Base-by-base conservation (phyloP, 2,113 vertebrate genomes). In the Halichoeres trimaculatus region DNA sequence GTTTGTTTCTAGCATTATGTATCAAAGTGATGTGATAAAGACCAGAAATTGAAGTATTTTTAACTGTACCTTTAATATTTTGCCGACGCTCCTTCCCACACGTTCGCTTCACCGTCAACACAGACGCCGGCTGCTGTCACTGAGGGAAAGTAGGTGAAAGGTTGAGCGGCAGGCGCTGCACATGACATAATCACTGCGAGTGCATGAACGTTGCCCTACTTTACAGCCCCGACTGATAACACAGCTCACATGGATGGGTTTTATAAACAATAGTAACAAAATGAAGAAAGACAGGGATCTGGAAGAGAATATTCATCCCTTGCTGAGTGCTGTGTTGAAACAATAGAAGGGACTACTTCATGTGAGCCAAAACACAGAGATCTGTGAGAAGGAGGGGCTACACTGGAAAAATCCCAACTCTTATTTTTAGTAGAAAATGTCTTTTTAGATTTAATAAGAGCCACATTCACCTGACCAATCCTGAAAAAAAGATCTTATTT, bases 131-230 rank as follows among this genome's bases (percentile, higher is more conserved):
- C 30, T 70, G 9, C 30, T 70, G 63, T 51, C n/a, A 34, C 51
- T n/a, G 68, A 55, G 68, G 12, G 65, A 20, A 89, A 87, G 80
- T 89, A 52, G 85, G 85, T 64, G 80, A 87, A 85, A 87, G 83
- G 85, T 85, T 30, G 69, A 52, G 14, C 56, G 19, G 64, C 48
- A 63, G 43, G 24, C 17, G 20, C 36, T 0, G 4, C 40, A 2
- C 5, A 36, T 78, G 67, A 85, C 58, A 80, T 62, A 55, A 67
- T 16, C 53, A n/a, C 5, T n/a, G 38, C 36, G 7, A 45, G 70
- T 36, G 53, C 35, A 55, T 63, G 12, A 63, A 64, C 50, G 24
- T 38, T 40, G 70, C 70, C 47, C 70, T 19, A 51, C 22, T 77
- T 76, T 59, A n/a, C 38, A 14, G 2, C 48, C 35, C 35, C 2